Conservation (phyloP, 1,140 invertebrate genomes). For the Mylabris phalerata region DNA sequence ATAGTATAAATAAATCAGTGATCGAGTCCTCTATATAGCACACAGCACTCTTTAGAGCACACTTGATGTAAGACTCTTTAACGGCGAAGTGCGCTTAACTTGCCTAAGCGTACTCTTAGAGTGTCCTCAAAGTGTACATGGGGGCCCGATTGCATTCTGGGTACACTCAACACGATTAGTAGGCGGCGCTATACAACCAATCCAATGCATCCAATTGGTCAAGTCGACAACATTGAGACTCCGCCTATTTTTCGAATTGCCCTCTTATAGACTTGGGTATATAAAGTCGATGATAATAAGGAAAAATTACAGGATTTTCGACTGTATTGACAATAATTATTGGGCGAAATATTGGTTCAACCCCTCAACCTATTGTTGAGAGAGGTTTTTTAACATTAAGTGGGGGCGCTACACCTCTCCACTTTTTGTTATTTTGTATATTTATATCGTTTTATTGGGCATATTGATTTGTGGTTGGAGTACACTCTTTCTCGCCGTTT, state of each 20-base stretch:
- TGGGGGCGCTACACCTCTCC: background rate
- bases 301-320: too few species aligned
- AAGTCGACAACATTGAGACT: background rate
- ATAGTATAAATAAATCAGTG: conserved; percentile 44
- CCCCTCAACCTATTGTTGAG: conserved; percentile 20
- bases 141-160: conserved; percentile 39
- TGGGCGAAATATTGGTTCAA: background rate
- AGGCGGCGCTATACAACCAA: conserved; percentile 22
- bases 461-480: conserved; percentile 37
- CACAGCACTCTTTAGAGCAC: conserved; percentile 43
- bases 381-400: conserved; percentile 5
- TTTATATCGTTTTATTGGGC: conserved; percentile 43
- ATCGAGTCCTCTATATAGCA: conserved; percentile 31
- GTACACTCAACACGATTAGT: conserved; percentile 32
- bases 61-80: conserved; percentile 46
- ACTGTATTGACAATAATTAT: too few species aligned
- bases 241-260: too few species aligned
- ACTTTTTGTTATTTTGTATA: conserved; percentile 32
- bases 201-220: conserved; percentile 21
- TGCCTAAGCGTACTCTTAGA: conserved; percentile 45
- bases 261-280: too few species aligned
- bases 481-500: conserved; percentile 28
- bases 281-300: too few species aligned
- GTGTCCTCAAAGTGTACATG: conserved; percentile 44
- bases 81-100: conserved; percentile 44